phyloP scores from a whole-genome alignment of 2,113 vertebrate genomes.

The Aix galericulata region DNA sequence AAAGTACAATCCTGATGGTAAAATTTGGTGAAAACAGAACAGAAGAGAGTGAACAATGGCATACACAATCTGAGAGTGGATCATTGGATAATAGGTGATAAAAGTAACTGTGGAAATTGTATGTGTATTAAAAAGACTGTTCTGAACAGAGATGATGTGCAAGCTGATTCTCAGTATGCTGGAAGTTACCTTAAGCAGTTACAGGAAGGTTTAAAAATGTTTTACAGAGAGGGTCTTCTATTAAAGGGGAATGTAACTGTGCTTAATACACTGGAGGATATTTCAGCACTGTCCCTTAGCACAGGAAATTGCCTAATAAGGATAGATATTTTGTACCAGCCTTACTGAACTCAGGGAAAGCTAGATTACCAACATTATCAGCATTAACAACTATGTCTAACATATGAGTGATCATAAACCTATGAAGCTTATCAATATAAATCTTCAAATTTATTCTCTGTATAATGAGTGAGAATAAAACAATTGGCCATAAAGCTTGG shows the following conservation, averaged over 20 bases:
- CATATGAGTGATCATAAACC: accelerated
- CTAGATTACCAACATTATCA: neutral
- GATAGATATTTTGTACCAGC: neutral
- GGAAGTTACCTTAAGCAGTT: neutral
- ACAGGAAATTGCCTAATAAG: constrained; percentile 60
- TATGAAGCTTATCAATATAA: neutral
- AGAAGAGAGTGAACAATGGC: neutral
- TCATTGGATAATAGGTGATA: constrained; percentile 1
- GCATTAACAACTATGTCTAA: neutral
- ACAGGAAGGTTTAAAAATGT: neutral
- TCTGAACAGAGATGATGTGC: constrained; percentile 3
- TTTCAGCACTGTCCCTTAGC: neutral
- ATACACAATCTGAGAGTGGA: neutral
- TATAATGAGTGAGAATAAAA: neutral
- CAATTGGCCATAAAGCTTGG: neutral
- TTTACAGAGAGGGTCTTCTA: neutral
- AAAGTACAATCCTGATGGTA: neutral
- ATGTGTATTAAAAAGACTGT: constrained; percentile 6
- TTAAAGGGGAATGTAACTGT: neutral
- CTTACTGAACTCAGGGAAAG: neutral
- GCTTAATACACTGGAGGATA: neutral
- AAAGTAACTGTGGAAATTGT: constrained; percentile 13
- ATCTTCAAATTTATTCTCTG: neutral
- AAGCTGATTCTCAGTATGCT: neutral
- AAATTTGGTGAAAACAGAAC: constrained; percentile 6